Percentiles rank a stretch among this genome's conserved stretches.
Evolutionary conservation across 2,888 invertebrate genomes (phyloP).

Genomic region (Philaethria dido): DNA sequence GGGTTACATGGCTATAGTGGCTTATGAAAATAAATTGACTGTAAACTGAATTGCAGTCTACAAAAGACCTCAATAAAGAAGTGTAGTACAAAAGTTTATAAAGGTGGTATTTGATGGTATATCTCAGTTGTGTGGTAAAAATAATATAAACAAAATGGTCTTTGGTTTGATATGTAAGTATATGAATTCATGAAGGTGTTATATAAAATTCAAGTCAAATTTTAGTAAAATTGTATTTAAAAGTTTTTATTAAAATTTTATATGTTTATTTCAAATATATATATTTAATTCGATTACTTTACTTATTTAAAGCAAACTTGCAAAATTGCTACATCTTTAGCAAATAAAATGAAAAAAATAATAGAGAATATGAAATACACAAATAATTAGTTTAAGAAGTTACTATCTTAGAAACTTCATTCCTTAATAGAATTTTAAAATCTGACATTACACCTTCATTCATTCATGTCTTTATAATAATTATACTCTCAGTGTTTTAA

Average conservation of each 20-base stretch:
- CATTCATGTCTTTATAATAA: not conserved
- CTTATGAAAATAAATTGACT: conserved; percentile 65
- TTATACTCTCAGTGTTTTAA: not conserved
- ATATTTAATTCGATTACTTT: too few relatives aligned
- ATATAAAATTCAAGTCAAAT: too few relatives aligned
- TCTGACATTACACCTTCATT: not conserved
- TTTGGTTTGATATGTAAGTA: not conserved
- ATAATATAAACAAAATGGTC: not conserved
- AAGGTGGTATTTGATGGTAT: conserved; percentile 29
- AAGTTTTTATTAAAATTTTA: not conserved
- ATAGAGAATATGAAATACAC: too few relatives aligned
- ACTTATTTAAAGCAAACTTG: too few relatives aligned
- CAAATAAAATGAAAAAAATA: too few relatives aligned
- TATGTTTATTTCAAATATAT: too few relatives aligned
- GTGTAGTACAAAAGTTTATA: conserved; percentile 54
- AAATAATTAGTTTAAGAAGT: too few relatives aligned
- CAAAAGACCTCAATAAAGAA: conserved; percentile 27
- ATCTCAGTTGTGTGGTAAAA: conserved; percentile 8
- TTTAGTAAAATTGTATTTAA: not conserved
- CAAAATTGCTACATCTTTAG: too few relatives aligned
- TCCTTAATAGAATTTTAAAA: not conserved
- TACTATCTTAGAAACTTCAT: too few relatives aligned
- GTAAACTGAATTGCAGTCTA: conserved; percentile 40
- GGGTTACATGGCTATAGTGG: conserved; percentile 86
- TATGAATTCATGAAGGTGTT: not conserved